Conservation (phyloP, 2,888 invertebrate species). For the Pecten maximus region DNA sequence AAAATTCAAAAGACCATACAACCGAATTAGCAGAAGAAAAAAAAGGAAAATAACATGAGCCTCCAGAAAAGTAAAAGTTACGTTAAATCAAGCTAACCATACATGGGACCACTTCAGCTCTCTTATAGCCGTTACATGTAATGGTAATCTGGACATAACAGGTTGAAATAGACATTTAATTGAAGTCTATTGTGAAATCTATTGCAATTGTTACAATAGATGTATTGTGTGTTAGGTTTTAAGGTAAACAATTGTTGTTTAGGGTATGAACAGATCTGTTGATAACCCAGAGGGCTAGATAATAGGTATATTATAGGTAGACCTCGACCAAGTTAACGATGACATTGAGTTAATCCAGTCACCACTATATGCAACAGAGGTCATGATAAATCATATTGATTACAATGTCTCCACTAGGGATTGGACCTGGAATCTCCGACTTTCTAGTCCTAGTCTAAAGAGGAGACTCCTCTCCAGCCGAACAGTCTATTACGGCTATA, state of each 20-base stretch:
- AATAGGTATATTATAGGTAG: too few relatives aligned
- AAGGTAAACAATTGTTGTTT: not conserved
- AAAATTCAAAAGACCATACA: not conserved
- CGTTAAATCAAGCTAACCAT: not conserved
- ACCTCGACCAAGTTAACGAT: too few relatives aligned
- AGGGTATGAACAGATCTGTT: not conserved
- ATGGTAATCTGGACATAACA: not conserved
- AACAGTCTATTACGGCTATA: too few relatives aligned
- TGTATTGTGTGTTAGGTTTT: not conserved
- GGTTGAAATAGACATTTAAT: conserved; percentile 10
- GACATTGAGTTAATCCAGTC: too few relatives aligned
- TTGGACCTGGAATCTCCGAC: too few relatives aligned
- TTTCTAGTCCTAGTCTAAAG: too few relatives aligned
- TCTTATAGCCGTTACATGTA: not conserved
- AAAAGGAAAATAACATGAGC: not conserved
- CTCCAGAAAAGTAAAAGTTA: not conserved
- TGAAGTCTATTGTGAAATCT: not conserved
- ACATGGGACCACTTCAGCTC: not conserved
- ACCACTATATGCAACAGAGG: too few relatives aligned
- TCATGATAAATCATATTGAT: too few relatives aligned
- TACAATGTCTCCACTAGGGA: too few relatives aligned
- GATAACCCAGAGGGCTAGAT: too few relatives aligned
- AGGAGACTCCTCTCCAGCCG: too few relatives aligned
- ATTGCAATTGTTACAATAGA: not conserved
- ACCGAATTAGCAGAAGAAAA: not conserved